Evolutionary conservation across 2,113 vertebrate genomes (phyloP).

Genomic region (Chascanopsetta lugubris): DNA sequence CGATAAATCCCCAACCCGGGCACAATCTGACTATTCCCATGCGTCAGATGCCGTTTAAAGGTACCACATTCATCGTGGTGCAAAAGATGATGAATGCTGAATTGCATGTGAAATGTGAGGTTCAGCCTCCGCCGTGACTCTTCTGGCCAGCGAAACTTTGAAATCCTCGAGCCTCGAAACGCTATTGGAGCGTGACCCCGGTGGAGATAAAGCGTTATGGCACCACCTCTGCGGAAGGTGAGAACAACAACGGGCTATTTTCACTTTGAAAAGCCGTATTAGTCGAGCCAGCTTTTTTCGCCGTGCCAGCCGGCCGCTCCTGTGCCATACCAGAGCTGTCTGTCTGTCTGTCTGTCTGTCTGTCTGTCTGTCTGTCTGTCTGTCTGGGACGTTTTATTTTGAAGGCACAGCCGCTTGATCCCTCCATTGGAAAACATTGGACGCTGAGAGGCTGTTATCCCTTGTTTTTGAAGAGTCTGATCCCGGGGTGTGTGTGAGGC

Average conservation of each 20-base stretch:
- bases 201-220: constrained; percentile 58
- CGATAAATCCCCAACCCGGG: constrained; percentile 54
- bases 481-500: constrained; percentile 54
- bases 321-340: too few species aligned
- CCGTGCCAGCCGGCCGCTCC: constrained; percentile 53
- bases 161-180: constrained; percentile 67
- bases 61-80: constrained; percentile 40
- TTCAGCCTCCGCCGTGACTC: constrained; percentile 21
- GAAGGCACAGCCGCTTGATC: constrained; percentile 71
- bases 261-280: constrained; percentile 73
- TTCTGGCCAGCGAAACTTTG: constrained; percentile 48
- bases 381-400: constrained; percentile 70
- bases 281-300: constrained; percentile 71
- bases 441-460: constrained; percentile 69
- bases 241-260: constrained; percentile 69
- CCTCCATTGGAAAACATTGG: constrained; percentile 72
- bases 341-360: too few species aligned
- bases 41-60: constrained; percentile 55
- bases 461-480: constrained; percentile 69
- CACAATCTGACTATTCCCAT: constrained; percentile 56
- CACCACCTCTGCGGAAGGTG: constrained; percentile 59
- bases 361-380: too few species aligned
- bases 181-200: constrained; percentile 70
- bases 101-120: constrained; percentile 55
- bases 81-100: constrained; percentile 49